Evolutionary conservation across 2,797 vertebrate species (phyloP).

Genomic region (Chaenodraco wilsoni): DNA sequence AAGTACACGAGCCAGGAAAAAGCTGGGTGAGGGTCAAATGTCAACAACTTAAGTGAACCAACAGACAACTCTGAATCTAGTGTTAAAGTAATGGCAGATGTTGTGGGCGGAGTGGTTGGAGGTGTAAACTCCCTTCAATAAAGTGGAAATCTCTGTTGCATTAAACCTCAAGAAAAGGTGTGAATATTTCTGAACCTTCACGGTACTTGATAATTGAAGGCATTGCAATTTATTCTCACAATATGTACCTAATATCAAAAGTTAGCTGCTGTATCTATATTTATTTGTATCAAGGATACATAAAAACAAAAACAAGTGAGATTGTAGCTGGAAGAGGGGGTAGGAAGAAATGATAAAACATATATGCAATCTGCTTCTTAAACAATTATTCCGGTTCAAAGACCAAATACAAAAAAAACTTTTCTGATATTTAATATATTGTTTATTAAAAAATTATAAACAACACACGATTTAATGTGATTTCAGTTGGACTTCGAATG

Average conservation of each 20-base stretch:
- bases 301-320: background rate
- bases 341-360: background rate
- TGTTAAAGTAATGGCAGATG: slow-evolving; percentile 4
- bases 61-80: slow-evolving; percentile 37
- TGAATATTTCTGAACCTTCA: slow-evolving; percentile 2
- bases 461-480: background rate
- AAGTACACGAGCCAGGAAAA: slow-evolving; percentile 25
- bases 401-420: background rate
- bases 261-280: slow-evolving; percentile 3
- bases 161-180: slow-evolving; percentile 1
- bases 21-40: slow-evolving; percentile 50
- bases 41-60: slow-evolving; percentile 50
- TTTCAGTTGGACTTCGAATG: background rate
- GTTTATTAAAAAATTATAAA: too few relatives aligned
- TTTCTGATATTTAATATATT: background rate
- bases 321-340: background rate
- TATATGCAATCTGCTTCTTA: background rate
- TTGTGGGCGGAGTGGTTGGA: background rate
- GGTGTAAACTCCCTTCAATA: background rate
- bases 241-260: background rate
- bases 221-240: background rate
- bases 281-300: background rate
- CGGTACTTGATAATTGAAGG: slow-evolving; percentile 1
- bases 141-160: slow-evolving; percentile 18
- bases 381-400: background rate